Percentiles rank a stretch among this genome's conserved stretches.
Conservation (phyloP, 1,140 invertebrate genomes). For the Tetragnatha versicolor region DNA sequence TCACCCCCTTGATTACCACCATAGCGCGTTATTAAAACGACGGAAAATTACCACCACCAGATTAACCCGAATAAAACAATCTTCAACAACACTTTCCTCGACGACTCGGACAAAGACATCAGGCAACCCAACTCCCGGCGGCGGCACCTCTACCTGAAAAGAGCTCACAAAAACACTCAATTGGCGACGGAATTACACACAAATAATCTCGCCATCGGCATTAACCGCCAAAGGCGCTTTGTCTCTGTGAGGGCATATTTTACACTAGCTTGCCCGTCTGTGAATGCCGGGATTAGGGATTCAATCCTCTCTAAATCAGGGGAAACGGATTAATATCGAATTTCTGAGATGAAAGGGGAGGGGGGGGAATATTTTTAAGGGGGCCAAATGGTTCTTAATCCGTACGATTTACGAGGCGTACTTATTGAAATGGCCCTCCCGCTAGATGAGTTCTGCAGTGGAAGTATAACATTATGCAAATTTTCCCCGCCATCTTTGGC, state of each 20-base stretch:
- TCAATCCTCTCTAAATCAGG: constrained; percentile 44
- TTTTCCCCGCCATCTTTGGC: constrained; percentile 45
- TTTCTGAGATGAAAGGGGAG: constrained; percentile 26
- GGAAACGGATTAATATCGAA: constrained; percentile 52
- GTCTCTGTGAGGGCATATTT: constrained; percentile 26
- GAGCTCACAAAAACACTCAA: no score
- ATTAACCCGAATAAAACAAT: no score
- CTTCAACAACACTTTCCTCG: no score
- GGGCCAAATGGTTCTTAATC: constrained; percentile 30
- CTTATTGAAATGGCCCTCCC: constrained; percentile 47
- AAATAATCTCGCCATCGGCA: no score
- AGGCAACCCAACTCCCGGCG: no score
- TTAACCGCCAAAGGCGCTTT: no score
- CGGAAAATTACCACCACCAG: no score
- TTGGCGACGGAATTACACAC: no score
- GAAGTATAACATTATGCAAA: constrained; percentile 50
- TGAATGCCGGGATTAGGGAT: constrained; percentile 47
- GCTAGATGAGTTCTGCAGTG: not conserved
- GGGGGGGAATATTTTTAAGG: constrained; percentile 32
- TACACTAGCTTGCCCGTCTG: constrained; percentile 24
- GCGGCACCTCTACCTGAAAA: no score
- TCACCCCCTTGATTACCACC: no score
- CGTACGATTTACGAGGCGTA: constrained; percentile 49
- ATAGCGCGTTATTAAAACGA: no score
- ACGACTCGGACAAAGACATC: no score